Percentiles rank a stretch among this genome's conserved stretches.
Evolutionary conservation across 2,113 vertebrate species (phyloP).

Genomic region (Spheniscus mendiculus): DNA sequence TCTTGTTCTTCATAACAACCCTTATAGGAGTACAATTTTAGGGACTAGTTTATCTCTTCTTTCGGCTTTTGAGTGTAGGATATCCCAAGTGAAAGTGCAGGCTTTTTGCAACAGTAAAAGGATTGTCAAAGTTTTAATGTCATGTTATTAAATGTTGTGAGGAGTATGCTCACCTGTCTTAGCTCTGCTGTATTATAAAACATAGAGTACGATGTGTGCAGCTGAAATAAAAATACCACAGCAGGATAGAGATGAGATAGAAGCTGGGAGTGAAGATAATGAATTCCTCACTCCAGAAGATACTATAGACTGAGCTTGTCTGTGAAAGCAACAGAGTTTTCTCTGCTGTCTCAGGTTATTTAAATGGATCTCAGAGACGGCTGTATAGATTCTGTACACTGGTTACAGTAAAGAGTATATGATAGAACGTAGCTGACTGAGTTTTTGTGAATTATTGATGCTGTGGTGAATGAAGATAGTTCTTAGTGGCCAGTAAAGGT

Average conservation of each 20-base stretch:
- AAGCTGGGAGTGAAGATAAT: background rate
- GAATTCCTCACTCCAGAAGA: background rate
- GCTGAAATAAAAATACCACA: background rate
- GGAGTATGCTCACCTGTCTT: background rate
- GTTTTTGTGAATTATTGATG: constrained; percentile 48
- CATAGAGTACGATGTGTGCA: background rate
- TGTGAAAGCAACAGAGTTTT: background rate
- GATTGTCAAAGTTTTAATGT: background rate
- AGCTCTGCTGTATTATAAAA: background rate
- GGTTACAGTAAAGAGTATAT: background rate
- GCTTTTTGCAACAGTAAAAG: background rate
- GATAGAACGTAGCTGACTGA: background rate
- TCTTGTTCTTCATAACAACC: background rate
- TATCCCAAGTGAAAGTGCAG: background rate
- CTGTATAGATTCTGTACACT: background rate
- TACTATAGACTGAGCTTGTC: background rate
- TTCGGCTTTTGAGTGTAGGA: background rate
- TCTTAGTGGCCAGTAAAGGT: background rate
- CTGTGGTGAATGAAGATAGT: background rate
- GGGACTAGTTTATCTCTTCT: background rate
- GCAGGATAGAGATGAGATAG: background rate
- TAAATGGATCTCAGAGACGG: background rate
- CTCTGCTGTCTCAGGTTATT: background rate
- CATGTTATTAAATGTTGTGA: background rate
- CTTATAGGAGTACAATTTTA: background rate